Evolutionary conservation across 1,140 invertebrate genomes (phyloP).

Genomic region (Asbolus verrucosus): DNA sequence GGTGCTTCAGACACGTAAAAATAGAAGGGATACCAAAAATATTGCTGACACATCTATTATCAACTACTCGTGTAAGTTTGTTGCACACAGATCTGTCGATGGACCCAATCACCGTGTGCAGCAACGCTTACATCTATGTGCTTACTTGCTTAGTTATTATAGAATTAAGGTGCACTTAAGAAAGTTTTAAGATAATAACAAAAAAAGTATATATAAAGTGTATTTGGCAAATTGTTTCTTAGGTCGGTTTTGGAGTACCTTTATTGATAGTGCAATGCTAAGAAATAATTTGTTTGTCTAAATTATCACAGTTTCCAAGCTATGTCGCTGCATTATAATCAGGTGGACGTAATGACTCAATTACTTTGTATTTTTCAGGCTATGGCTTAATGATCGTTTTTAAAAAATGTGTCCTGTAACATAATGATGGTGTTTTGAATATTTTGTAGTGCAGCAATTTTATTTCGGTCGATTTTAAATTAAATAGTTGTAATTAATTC

Average conservation of each 20-base stretch:
- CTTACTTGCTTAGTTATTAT: slow-evolving; percentile 62
- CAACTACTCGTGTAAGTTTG: slow-evolving; percentile 35
- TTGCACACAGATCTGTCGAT: slow-evolving; percentile 11
- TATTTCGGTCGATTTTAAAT: neutral
- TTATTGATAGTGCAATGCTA: slow-evolving; percentile 40
- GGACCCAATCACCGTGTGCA: slow-evolving; percentile 14
- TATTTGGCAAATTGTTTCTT: slow-evolving; percentile 49
- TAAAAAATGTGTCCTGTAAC: slow-evolving; percentile 44
- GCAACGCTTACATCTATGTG: slow-evolving; percentile 52
- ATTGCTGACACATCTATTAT: slow-evolving; percentile 58
- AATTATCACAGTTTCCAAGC: slow-evolving; percentile 33
- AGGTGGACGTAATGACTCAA: slow-evolving; percentile 36
- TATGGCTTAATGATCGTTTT: slow-evolving; percentile 41
- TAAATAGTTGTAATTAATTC: neutral
- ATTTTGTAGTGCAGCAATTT: neutral
- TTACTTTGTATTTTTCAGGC: slow-evolving; percentile 30
- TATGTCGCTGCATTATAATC: slow-evolving; percentile 47
- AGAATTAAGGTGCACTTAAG: slow-evolving; percentile 62
- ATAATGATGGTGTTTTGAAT: slow-evolving; percentile 17
- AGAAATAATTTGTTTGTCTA: slow-evolving; percentile 44
- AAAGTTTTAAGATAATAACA: slow-evolving; percentile 51
- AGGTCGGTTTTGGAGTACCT: slow-evolving; percentile 13
- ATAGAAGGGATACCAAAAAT: slow-evolving; percentile 56
- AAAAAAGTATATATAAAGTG: slow-evolving; percentile 47
- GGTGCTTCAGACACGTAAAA: slow-evolving; percentile 37